Base-by-base conservation (phyloP, 2,113 vertebrate genomes). In the Leptosomus discolor region DNA sequence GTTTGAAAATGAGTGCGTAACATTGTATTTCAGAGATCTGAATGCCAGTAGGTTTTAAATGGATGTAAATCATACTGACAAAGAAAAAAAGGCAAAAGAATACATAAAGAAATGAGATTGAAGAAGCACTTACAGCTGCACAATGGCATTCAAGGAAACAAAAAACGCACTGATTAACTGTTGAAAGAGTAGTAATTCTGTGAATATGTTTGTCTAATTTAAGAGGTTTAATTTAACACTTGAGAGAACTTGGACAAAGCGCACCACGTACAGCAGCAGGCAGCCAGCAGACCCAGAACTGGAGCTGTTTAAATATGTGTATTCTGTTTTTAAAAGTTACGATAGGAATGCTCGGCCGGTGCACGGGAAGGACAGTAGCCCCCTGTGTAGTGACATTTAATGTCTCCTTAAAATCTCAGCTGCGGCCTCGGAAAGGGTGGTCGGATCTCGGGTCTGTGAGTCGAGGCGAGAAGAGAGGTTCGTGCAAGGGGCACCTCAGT, bases 331-430 rank as follows among this genome's bases (percentile, higher is more conserved):
- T 8, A 34, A 26, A 39, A 19, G 41, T 5, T 36, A 2, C 48
- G 5, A 2, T 2, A 11, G 57, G 51, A 36, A 12, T 3, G 4
- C 17, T 7, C 9, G 3, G 0, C 9, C 5, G 24, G 46, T 23
- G 6, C 39, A 4, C 12, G 1, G 29, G 8, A 5, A 2, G 53
- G 24, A 29, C 6, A 1, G 10, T 5, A 22, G 5, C 57, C 29
- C 57, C 6, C 0, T 2, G 0, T 2, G 30, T 13, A 1, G 20
- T 6, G 43, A 22, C 57, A 4, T 6, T 48, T 13, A 6, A 9
- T 2, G 17, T 15, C 9, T 9, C 32, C 61, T 37, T n/a, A 18
- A 27, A 43, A 11, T 6, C 27, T 6, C n/a, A n/a, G n/a, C 36
- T 14, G 39, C 37, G 32, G 50, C 16, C 45, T 39, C 15, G 10